Evolutionary conservation across 2,113 vertebrate species (phyloP).

Genomic region (Mus pahari): DNA sequence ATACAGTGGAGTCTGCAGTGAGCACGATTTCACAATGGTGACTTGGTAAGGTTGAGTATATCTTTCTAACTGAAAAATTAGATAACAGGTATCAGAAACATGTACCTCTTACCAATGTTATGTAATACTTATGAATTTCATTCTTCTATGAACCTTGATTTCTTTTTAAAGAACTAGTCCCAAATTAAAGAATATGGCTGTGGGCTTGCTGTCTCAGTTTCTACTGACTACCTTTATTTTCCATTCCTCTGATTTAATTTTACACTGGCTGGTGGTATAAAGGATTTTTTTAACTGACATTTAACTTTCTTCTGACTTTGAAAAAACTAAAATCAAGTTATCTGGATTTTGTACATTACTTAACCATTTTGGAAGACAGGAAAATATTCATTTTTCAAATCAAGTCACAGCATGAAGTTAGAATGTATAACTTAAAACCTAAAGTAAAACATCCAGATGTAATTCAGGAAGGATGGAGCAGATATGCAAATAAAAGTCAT

Average conservation of each 20-base stretch:
- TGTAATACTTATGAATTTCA: neutral
- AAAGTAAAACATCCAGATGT: neutral
- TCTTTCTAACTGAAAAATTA: neutral
- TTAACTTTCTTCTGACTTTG: slow-evolving; percentile 38
- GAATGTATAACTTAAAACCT: neutral
- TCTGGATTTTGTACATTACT: neutral
- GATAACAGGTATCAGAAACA: neutral
- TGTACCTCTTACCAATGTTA: neutral
- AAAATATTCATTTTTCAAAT: neutral
- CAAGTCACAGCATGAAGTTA: neutral
- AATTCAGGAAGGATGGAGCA: neutral
- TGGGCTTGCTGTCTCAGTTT: neutral
- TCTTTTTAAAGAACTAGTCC: neutral
- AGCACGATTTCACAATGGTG: neutral
- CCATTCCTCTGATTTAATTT: neutral
- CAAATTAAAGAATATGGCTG: neutral
- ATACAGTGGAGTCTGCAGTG: neutral
- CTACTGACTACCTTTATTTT: neutral
- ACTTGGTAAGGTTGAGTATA: neutral
- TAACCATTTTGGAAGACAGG: neutral
- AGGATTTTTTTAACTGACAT: neutral
- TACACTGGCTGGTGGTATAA: neutral
- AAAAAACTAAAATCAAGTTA: slow-evolving; percentile 6
- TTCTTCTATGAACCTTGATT: neutral
- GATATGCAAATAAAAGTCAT: neutral